Percentiles rank a stretch among this genome's conserved stretches.
Evolutionary conservation across 2,797 vertebrate genomes (phyloP).

Genomic region (Crossoptilon crossoptilon): DNA sequence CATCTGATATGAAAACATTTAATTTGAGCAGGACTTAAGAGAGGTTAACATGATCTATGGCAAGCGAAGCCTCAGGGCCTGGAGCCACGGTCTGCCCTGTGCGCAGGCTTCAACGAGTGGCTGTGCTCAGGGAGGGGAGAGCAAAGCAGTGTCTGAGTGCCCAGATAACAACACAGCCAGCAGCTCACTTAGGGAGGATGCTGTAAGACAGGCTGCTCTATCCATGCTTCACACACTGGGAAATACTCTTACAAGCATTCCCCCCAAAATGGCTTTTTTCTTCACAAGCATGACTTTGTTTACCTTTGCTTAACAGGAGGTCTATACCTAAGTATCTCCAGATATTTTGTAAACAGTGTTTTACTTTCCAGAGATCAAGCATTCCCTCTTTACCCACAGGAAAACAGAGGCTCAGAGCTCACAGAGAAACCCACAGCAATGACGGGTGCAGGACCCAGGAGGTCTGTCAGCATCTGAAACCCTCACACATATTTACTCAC

Average conservation of each 20-base stretch:
- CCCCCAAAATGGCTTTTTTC: fast-evolving
- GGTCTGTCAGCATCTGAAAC: neutral
- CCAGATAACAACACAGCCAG: neutral
- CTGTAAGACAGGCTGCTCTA: neutral
- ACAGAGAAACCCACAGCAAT: neutral
- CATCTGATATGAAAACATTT: conserved; percentile 73
- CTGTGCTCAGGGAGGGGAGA: neutral
- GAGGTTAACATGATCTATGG: conserved; percentile 57
- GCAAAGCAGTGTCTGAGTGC: neutral
- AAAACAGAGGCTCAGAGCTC: neutral
- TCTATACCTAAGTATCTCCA: neutral
- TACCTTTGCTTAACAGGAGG: neutral
- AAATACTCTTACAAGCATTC: neutral
- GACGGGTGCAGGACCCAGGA: neutral
- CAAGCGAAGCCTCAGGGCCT: conserved; percentile 40
- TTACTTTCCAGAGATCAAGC: neutral
- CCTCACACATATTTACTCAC: neutral
- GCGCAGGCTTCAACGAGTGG: neutral
- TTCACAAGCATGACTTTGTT: neutral
- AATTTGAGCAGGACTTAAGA: conserved; percentile 68
- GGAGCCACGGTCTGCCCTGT: neutral
- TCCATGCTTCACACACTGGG: neutral
- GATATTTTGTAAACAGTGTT: neutral
- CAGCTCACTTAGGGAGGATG: conserved; percentile 8
- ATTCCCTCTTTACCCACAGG: neutral